Evolutionary conservation across 37 sponge, comb jelly and placozoan genomes (phyloP).

Genomic region (Spongia lamella): DNA sequence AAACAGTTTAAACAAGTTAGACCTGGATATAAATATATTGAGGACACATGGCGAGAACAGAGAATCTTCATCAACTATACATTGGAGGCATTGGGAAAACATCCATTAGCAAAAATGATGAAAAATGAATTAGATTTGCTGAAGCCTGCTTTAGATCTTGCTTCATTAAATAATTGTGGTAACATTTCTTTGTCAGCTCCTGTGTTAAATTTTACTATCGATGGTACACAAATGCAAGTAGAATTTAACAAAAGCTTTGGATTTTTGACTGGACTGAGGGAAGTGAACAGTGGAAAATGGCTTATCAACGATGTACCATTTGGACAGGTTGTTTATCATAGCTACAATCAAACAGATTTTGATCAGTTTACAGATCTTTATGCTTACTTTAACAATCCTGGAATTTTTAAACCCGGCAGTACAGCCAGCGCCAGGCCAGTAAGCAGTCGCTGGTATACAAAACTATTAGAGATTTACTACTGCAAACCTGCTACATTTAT

Average conservation of each 20-base stretch:
- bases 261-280: too few species aligned
- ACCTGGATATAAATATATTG: slow-evolving; percentile 6
- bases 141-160: slow-evolving; percentile 11
- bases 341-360: slow-evolving; percentile 68
- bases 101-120: slow-evolving; percentile 12
- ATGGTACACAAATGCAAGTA: too few species aligned
- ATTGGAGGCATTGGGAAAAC: slow-evolving; percentile 16
- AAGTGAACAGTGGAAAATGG: too few species aligned
- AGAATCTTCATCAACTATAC: slow-evolving; percentile 37
- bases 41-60: slow-evolving; percentile 57
- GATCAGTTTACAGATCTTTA: slow-evolving; percentile 16
- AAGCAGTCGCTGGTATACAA: slow-evolving; percentile 10
- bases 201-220: too few species aligned
- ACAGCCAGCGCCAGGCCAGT: slow-evolving; percentile 42
- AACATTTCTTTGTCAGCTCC: not conserved
- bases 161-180: not conserved
- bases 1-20: slow-evolving; percentile 26
- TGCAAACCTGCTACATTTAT: slow-evolving; percentile 5
- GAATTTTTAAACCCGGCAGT: slow-evolving; percentile 58
- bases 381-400: slow-evolving; percentile 59
- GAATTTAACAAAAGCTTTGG: too few species aligned
- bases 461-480: slow-evolving; percentile 13
- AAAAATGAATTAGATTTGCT: not conserved
- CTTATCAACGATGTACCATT: not conserved
- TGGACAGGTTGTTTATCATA: slow-evolving; percentile 45